Evolutionary conservation across 1,140 invertebrate species (phyloP).

Genomic region (Ceratosolen solmsi): DNA sequence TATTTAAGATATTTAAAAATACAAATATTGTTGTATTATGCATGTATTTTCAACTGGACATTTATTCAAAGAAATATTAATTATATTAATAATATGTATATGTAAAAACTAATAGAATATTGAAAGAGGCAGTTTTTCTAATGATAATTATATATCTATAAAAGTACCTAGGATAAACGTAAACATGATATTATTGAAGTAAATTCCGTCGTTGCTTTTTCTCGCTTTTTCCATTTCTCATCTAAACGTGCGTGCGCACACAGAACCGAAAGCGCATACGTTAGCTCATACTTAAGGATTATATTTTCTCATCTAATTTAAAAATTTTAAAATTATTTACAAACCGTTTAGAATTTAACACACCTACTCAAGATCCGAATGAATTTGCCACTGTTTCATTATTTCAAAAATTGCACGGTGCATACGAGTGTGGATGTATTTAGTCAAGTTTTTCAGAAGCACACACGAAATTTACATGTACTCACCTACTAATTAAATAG

Average conservation of each 20-base stretch:
- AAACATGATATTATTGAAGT: neutral
- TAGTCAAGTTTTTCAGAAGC: neutral
- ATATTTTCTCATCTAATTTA: slow-evolving; percentile 6
- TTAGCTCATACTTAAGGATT: too few relatives aligned
- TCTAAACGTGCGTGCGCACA: neutral
- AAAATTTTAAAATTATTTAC: slow-evolving; percentile 36
- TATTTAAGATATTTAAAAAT: too few relatives aligned
- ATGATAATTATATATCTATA: neutral
- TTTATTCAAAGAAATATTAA: too few relatives aligned
- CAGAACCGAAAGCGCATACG: too few relatives aligned
- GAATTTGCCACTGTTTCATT: neutral
- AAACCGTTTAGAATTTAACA: neutral
- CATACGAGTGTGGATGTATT: neutral
- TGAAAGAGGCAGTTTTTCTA: neutral
- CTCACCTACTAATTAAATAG: slow-evolving; percentile 22
- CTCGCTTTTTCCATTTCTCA: neutral
- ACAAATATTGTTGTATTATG: too few relatives aligned
- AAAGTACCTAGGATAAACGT: too few relatives aligned
- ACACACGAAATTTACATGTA: neutral
- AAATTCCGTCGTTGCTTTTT: neutral
- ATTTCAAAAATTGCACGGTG: neutral
- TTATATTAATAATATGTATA: too few relatives aligned
- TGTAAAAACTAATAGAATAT: too few relatives aligned
- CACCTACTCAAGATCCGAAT: neutral
- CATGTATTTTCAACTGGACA: too few relatives aligned